Evolutionary conservation across 2,797 vertebrate species (phyloP).

Genomic region (Micromesistius poutassou): DNA sequence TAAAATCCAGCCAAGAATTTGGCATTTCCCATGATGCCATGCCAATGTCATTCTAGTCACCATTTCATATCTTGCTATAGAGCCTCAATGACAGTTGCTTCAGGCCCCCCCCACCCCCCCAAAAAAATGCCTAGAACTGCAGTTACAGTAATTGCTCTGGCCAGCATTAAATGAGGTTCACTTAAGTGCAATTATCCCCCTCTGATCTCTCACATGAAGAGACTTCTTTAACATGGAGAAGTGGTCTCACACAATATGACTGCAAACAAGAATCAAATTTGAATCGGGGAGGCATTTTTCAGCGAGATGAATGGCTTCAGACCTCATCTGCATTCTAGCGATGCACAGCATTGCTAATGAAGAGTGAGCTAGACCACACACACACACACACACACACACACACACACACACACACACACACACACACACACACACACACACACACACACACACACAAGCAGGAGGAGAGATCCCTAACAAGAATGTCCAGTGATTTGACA

Average conservation of each 20-base stretch:
- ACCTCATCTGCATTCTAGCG: conserved; percentile 75
- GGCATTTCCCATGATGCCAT: conserved; percentile 62
- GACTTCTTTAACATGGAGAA: conserved; percentile 73
- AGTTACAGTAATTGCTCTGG: conserved; percentile 77
- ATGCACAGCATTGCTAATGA: conserved; percentile 68
- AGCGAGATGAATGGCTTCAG: conserved; percentile 71
- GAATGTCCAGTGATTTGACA: conserved; percentile 31
- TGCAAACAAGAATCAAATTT: conserved; percentile 76
- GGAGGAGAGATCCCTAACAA: conserved; percentile 28
- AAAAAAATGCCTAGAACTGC: conserved; percentile 67
- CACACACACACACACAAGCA: conserved; percentile 12
- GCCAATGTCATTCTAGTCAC: conserved; percentile 68
- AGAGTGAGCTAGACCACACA: conserved; percentile 60
- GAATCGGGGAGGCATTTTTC: conserved; percentile 74
- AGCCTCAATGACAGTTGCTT: conserved; percentile 66
- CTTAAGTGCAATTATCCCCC: conserved; percentile 78
- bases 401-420: neutral
- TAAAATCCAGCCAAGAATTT: conserved; percentile 63
- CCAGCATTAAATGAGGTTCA: conserved; percentile 76
- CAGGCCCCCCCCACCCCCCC: conserved; percentile 40
- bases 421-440: conserved; percentile 12
- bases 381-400: no score
- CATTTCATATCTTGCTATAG: conserved; percentile 65
- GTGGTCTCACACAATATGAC: conserved; percentile 72
- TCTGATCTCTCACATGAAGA: conserved; percentile 76